Conservation (phyloP, 2,113 vertebrate genomes). For the Marcusenius ussheri region DNA sequence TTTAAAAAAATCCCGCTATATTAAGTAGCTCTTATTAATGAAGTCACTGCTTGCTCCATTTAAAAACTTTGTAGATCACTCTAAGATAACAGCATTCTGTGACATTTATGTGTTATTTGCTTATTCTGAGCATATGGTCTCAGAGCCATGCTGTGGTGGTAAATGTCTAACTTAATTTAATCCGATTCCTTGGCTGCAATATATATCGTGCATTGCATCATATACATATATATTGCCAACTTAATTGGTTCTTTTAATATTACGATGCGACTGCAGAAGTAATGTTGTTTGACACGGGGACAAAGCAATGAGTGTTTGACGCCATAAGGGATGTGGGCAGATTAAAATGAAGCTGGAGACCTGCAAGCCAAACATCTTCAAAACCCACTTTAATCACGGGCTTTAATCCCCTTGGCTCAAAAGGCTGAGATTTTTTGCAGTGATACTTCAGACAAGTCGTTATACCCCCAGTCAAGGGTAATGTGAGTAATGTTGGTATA, state of each 20-base stretch:
- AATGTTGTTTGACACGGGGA: background rate
- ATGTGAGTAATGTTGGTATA: background rate
- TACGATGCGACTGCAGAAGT: background rate
- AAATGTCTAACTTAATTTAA: conserved; percentile 8
- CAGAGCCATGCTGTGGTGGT: background rate
- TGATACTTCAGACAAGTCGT: background rate
- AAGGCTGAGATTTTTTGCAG: background rate
- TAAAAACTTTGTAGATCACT: background rate
- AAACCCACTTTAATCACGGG: background rate
- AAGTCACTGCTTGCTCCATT: background rate
- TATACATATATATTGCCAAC: background rate
- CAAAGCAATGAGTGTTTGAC: background rate
- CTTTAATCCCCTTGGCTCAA: background rate
- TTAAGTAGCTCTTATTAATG: background rate
- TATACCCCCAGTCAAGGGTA: background rate
- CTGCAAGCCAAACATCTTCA: background rate
- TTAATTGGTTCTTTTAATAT: background rate
- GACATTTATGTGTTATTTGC: conserved; percentile 6
- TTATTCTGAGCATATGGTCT: background rate
- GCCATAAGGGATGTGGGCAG: background rate
- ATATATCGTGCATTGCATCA: background rate
- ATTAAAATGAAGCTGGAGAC: background rate
- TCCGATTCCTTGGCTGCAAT: background rate
- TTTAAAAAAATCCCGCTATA: background rate
- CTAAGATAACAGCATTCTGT: background rate